These are phyloP conservation scores for Picathartes gymnocephalus DNA, from an alignment of 2,113 vertebrate genomes.

Conservation along the genomic window DNA sequence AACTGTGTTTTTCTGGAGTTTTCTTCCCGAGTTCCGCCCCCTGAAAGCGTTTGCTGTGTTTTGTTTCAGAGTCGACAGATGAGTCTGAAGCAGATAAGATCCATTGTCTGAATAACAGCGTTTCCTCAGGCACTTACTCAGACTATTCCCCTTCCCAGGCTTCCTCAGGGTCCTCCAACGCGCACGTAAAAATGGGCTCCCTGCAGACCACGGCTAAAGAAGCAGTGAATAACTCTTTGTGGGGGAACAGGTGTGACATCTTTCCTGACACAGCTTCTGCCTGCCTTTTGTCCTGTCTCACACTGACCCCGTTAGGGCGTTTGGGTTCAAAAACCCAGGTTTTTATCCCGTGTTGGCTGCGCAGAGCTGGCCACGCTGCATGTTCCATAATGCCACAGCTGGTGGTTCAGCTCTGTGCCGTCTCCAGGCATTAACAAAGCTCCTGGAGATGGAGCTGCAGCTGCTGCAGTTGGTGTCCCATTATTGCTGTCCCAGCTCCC, in stretches of 20 bases:
- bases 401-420: background rate
- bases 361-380: background rate
- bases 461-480: background rate
- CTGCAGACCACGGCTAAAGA: constrained; percentile 89
- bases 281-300: background rate
- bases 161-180: constrained; percentile 95
- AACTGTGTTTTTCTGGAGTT: background rate
- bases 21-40: background rate
- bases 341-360: background rate
- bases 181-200: constrained; percentile 84
- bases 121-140: constrained; percentile 98
- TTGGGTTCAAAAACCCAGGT: accelerated
- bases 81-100: constrained; percentile 97
- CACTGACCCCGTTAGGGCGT: accelerated
- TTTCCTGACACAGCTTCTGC: background rate
- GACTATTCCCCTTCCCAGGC: constrained; percentile 99
- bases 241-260: constrained; percentile 93
- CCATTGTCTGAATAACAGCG: constrained; percentile 98
- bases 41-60: constrained; percentile 45
- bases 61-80: constrained; percentile 91
- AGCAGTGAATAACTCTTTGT: constrained; percentile 89
- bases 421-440: background rate
- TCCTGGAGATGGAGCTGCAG: background rate
- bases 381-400: background rate
- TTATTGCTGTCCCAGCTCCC: background rate